Base-by-base conservation (phyloP, 2,888 invertebrate genomes). In the Eudasyphora cyanicolor region DNA sequence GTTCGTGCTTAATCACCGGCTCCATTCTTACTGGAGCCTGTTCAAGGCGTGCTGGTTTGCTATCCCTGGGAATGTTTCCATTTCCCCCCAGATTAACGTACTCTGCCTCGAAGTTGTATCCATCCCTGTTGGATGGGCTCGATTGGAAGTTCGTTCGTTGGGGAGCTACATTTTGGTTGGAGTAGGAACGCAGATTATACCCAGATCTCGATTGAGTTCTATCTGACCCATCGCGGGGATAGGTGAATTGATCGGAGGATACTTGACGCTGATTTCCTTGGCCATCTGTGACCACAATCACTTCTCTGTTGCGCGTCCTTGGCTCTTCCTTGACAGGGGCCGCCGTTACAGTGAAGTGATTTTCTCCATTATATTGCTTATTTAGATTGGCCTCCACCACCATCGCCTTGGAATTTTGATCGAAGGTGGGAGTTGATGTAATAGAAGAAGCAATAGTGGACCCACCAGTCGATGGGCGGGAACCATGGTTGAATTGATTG, bases 1-100 rank as follows among this genome's bases (percentile, higher is more conserved):
- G 90, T 73, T 89, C 89, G 51, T 91, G 90, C 75, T 89, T 89
- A 71, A 89, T 87, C 51, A 87, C 57, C 62, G 81, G 69, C 29
- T 79, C 51, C 32, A 79, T 76, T 75, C 69, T 79, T 12, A 84
- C 73, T 0, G 85, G 75, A 6, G 82, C 82, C 21, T 87, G 82
- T 76, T 90, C 89, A 1, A 91, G 67, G 3, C 91, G 87, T 0
- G 90, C 90, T 8, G 91, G 89, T 49, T 89, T 89, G 0, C 84
- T 57, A 6, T 89, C 89, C 45, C 88, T 87, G 1, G 70, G 77
- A 27, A 84, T 82, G 79, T 88, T 89, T 12, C 78, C 86, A 69
- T 89, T 87, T 12, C 54, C 71, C 7, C 89, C 90, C 42, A 85
- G 90, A 79, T 83, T 89, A 85, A 85, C 89, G 86, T 87, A 91